Base-by-base conservation (phyloP, 1,140 invertebrate genomes). In the Medauroidea extradentata region DNA sequence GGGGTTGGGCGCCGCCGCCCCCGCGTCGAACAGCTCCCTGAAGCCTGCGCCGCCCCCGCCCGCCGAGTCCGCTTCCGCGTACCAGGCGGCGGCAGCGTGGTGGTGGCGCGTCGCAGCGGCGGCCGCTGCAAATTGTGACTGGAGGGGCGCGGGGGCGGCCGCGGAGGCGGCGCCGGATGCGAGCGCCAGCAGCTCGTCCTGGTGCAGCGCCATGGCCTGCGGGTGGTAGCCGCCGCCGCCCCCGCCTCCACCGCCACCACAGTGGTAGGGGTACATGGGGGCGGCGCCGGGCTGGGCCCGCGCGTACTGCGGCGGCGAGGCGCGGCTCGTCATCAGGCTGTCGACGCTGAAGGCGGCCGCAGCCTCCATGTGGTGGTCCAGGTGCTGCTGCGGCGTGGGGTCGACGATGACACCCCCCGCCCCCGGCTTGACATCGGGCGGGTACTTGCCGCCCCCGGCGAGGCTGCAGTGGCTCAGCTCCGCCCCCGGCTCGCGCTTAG, bases 321-420 rank as follows among this genome's bases (percentile, higher is more conserved):
- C 43, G 38, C 53, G 39, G 27, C 41, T 14, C 43, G 55, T 57
- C 55, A 57, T 57, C 3, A 57, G 55, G 23, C 55, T 57, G 55
- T 57, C 55, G 16, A 57, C 55, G 29, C 55, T 57, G 46, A 57
- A 57, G 23, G 55, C 49, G 25, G 4, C 49, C 13, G 13, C 49
- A 23, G 41, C 53, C 21, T 49, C 55, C 9, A 51, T 48, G 24
- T 18, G 18, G 44, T 25, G 29, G 53, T 55, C 53, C 53, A 55
- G 42, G 5, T 21, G 21, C 43, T 46, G 42, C n/a, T 48, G 42
- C 53, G 39, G n/a, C 53, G 46, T 56, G 53, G 43, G 53, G 23
- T 56, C 41, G 53, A 44, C 53, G n/a, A 39, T 38, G 14, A 56
- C 27, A 8, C 25, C 41, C 14, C 49, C 49, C 19, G 46, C 53